These are phyloP conservation scores for Eupeodes corollae DNA, from an alignment of 1,140 invertebrate species.

Conservation along the genomic window DNA sequence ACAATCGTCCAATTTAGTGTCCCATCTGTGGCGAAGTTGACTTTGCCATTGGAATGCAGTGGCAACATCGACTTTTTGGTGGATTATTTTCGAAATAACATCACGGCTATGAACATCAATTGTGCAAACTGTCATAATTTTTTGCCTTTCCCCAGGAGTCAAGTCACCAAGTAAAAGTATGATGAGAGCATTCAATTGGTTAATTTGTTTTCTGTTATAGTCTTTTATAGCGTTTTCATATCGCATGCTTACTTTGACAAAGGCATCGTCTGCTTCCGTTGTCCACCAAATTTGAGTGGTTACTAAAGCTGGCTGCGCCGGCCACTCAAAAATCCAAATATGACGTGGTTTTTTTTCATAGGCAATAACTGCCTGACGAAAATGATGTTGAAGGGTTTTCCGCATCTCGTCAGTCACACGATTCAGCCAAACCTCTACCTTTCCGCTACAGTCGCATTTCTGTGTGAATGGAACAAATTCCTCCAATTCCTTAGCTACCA, in stretches of 20 bases:
- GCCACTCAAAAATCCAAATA: slow-evolving; percentile 86
- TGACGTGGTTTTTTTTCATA: slow-evolving; percentile 88
- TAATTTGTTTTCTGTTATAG: slow-evolving; percentile 83
- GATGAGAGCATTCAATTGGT: slow-evolving; percentile 71
- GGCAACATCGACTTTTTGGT: slow-evolving; percentile 66
- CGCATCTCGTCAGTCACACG: slow-evolving; percentile 73
- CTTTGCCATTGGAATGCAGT: slow-evolving; percentile 86
- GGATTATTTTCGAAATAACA: slow-evolving; percentile 75
- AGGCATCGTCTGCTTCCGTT: slow-evolving; percentile 79
- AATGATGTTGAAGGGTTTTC: slow-evolving; percentile 61
- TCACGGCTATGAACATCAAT: slow-evolving; percentile 87
- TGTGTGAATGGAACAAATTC: slow-evolving; percentile 62
- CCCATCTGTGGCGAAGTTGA: slow-evolving; percentile 82
- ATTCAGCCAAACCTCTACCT: slow-evolving; percentile 87
- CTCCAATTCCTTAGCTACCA: slow-evolving; percentile 78
- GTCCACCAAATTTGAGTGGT: slow-evolving; percentile 95
- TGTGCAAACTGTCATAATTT: slow-evolving; percentile 92
- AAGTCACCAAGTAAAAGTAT: slow-evolving; percentile 69
- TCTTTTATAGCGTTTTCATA: slow-evolving; percentile 89
- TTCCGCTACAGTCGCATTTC: slow-evolving; percentile 73
- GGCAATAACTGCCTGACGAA: slow-evolving; percentile 65
- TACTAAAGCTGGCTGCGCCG: slow-evolving; percentile 71
- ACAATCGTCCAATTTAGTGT: slow-evolving; percentile 68
- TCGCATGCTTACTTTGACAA: slow-evolving; percentile 78
- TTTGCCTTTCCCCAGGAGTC: slow-evolving; percentile 71